A percentile compares a stretch with the other conserved stretches of the same genome.
These are phyloP conservation scores for Platalea minor DNA, from an alignment of 2,797 vertebrate species.

Conservation along the genomic window DNA sequence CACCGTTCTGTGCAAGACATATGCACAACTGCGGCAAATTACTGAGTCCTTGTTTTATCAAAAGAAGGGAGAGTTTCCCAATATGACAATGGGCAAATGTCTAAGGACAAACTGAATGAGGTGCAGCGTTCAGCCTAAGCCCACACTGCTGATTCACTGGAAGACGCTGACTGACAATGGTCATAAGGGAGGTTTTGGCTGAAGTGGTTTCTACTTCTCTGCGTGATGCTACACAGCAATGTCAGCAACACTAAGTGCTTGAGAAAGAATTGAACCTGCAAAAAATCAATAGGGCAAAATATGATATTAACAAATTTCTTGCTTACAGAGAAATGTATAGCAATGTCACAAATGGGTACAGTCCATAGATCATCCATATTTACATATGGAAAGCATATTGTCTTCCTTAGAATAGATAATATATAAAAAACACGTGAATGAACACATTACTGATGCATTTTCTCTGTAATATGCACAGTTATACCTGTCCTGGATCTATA, in stretches of 20 bases:
- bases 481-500: not conserved
- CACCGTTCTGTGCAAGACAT: not conserved
- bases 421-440: not conserved
- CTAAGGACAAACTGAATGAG: not conserved
- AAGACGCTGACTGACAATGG: not conserved
- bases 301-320: not conserved
- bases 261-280: not conserved
- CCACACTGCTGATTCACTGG: constrained; percentile 24
- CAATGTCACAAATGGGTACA: not conserved
- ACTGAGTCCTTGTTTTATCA: not conserved
- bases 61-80: not conserved
- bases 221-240: not conserved
- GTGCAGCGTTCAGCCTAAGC: not conserved
- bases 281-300: constrained; percentile 16
- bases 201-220: not conserved
- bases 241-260: not conserved
- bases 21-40: not conserved
- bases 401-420: not conserved
- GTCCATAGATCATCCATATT: not conserved
- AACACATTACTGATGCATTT: not conserved
- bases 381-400: not conserved
- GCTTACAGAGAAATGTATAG: not conserved
- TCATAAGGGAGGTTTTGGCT: not conserved
- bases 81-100: not conserved
- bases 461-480: not conserved